Evolutionary conservation across 2,797 vertebrate genomes (phyloP).

Genomic region (Sciurus vulgaris): DNA sequence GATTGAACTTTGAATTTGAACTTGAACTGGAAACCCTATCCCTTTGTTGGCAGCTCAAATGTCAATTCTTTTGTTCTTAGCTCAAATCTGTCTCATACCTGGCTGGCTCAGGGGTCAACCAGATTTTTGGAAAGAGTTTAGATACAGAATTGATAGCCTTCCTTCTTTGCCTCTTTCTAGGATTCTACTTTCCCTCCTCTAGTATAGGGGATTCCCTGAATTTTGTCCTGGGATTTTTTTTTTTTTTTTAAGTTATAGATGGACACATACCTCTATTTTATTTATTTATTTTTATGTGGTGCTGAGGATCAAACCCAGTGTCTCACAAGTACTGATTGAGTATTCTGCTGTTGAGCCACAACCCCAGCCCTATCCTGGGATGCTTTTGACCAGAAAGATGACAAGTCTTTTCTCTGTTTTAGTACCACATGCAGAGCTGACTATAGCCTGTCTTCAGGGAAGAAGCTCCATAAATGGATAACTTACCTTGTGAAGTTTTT

Average conservation of each 20-base stretch:
- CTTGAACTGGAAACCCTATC: neutral
- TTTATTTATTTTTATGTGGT: no score
- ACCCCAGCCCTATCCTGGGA: neutral
- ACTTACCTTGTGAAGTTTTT: neutral
- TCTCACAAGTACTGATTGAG: no score
- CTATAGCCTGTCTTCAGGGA: neutral
- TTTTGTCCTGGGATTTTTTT: neutral
- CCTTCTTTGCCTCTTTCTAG: neutral
- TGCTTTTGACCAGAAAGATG: neutral
- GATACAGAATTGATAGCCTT: constrained; percentile 11
- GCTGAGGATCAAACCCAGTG: no score
- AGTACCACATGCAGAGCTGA: neutral
- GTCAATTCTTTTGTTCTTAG: neutral
- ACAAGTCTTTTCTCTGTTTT: neutral
- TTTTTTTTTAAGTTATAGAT: no score
- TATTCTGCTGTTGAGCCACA: no score
- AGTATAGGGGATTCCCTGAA: neutral
- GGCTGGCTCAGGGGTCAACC: neutral
- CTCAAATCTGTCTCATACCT: neutral
- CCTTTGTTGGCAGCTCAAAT: neutral
- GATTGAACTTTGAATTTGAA: constrained; percentile 9
- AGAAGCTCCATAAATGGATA: neutral
- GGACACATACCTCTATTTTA: no score
- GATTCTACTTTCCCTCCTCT: neutral
- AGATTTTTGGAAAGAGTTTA: neutral